Evolutionary conservation across 2,888 invertebrate genomes (phyloP).

Genomic region (Microctonus hyperodae): DNA sequence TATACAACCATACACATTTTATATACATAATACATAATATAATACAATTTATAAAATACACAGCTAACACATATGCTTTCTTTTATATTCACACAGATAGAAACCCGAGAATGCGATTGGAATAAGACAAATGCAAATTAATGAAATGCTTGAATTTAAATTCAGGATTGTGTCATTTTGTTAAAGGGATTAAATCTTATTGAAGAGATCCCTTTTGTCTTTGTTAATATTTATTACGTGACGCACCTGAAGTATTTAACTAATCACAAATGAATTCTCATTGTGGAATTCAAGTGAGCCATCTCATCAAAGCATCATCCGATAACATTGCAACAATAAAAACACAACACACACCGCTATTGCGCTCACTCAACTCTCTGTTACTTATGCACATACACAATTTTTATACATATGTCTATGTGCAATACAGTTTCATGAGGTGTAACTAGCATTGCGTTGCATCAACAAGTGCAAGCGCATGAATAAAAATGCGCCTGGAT

Average conservation of each 20-base stretch:
- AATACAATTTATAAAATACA: not conserved
- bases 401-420: not conserved
- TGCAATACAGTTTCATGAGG: conserved; percentile 4
- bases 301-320: conserved; percentile 4
- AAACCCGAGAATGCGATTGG: not conserved
- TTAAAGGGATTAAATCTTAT: not conserved
- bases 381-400: not conserved
- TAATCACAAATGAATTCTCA: not conserved
- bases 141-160: not conserved
- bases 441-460: conserved; percentile 8
- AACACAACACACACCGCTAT: no score
- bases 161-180: not conserved
- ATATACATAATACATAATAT: not conserved
- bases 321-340: conserved; percentile 8
- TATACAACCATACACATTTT: not conserved
- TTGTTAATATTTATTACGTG: not conserved
- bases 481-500: conserved; percentile 2
- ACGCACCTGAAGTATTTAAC: not conserved
- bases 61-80: not conserved
- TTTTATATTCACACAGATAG: not conserved
- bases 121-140: not conserved
- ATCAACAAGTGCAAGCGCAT: conserved; percentile 13
- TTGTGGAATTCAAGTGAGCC: conserved; percentile 6
- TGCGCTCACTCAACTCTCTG: not conserved
- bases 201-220: not conserved